Evolutionary conservation across 2,888 invertebrate species (phyloP), one percentile per base, ranked within the genome.

Genomic region (Malacosoma neustria): DNA sequence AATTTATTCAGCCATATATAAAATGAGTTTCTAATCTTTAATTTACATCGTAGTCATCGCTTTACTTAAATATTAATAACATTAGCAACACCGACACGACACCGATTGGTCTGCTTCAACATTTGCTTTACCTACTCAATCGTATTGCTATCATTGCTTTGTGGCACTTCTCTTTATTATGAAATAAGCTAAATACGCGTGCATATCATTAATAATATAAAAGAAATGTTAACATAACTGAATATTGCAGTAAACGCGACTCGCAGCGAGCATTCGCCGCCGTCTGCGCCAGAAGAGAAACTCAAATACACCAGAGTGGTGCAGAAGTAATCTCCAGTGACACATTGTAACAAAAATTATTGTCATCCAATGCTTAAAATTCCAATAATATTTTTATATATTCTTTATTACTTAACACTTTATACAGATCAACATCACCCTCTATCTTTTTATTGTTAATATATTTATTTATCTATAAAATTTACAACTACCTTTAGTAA

Each of bases 351-450:
- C 77, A 74, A 76, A 73, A 82, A 81, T 84, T 85, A 85, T 85
- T 85, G 84, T 85, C 84, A 80, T 84, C 74, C 81, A 74, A 84
- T 77, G 82, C 79, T 82, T 77, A 72, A 67, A 54, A 61, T 72
- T 72, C 61, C 80, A 72, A 74, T 22, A 45, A 60, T 61, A 61
- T 55, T 70, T 7, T 22, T 22, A 7, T 22, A 22, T 22, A 22
- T 22, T 7, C 22, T 4, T 22, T 9, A 64, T 73, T 64, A 72
- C 61, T 66, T 67, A 72, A 67, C 57, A 77, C 68, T 77, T 77
- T 76, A 68, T 72, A 82, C 77, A 80, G 64, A 61, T 69, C 68
- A 61, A 71, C 71, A 56, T 59, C 57, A 49, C 56, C 62, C 65
- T 64, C 50, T 49, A 54, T 57, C 57, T 61, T 65, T 64, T 50